Base-by-base conservation (phyloP, 1,140 invertebrate genomes). In the Palaemon carinicauda region DNA sequence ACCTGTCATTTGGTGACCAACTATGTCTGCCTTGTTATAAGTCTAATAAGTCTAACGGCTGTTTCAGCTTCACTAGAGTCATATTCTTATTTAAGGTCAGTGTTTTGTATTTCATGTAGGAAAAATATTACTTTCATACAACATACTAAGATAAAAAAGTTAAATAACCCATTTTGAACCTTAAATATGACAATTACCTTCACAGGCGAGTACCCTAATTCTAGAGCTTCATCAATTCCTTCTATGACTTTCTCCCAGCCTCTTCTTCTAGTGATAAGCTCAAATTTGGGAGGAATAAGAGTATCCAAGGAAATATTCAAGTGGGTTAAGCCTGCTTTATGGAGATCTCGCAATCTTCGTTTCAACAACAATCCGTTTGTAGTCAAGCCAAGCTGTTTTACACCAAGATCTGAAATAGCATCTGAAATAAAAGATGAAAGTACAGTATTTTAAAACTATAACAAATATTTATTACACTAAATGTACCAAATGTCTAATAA, bases 291-390 rank as follows among this genome's bases (percentile, higher is more conserved):
- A 71, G 95, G 93, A 82, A 95, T 94, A 73, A 99, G 92, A 15
- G 98, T 98, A 91, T 99, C 98, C 65, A 99, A 92, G 90, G 97
- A 98, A 81, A 99, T 95, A 92, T 99, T 99, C n/a, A 99, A 91
- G 27, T 95, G 93, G 91, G 96, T 94, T 10, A 99, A 92, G 0
- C 98, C 98, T 53, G 96, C 96, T 90, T 93, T 90, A 80, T 96
- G 95, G 78, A 99, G 92, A 17, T 94, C 93, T 12, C 95, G 93
- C 80, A 99, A 91, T 88, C 96, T 94, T 89, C 95, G 93, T n/a
- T 94, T 94, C 82, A 99, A 92, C 51, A 95, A 94, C 85, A 99
- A 91, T 19, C 97, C 98, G 93, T 99, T 99, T 24, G 97, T 99
- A 52, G 98, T 99, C 90, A 99, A 97, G 14, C 95, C 96, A 85